Conservation (phyloP, 2,113 vertebrate genomes). For the Mirounga angustirostris region DNA sequence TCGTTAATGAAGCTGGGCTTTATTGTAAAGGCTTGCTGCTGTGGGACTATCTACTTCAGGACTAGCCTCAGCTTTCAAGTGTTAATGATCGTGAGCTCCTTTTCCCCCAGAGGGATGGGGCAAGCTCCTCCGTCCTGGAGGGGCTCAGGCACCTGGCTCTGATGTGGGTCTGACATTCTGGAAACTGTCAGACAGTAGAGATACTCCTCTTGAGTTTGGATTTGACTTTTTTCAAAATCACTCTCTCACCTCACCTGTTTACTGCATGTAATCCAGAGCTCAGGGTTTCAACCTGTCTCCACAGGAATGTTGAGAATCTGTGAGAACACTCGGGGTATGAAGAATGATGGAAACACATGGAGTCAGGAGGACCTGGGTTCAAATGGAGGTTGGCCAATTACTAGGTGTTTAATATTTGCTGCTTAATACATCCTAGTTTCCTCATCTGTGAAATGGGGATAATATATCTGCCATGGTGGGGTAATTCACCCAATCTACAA, state of each 20-base stretch:
- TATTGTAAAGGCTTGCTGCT: slow-evolving; percentile 49
- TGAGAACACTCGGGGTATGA: not conserved
- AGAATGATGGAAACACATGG: not conserved
- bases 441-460: not conserved
- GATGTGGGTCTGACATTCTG: not conserved
- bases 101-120: not conserved
- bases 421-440: not conserved
- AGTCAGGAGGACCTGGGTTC: not conserved
- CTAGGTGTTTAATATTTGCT: not conserved
- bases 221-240: not conserved
- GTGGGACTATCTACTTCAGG: slow-evolving; percentile 39
- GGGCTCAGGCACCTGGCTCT: not conserved
- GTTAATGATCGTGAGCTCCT: slow-evolving; percentile 48
- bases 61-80: slow-evolving; percentile 62
- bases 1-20: slow-evolving; percentile 64
- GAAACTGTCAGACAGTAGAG: not conserved
- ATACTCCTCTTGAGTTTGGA: not conserved
- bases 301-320: not conserved
- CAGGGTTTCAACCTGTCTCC: not conserved
- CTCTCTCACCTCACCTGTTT: not conserved
- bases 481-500: not conserved
- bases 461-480: not conserved
- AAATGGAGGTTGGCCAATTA: not conserved
- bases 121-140: not conserved
- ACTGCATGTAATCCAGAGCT: not conserved